Evolutionary conservation across 2,888 invertebrate genomes (phyloP), one percentile per base, ranked within the genome.

Genomic region (Phalangium opilio): DNA sequence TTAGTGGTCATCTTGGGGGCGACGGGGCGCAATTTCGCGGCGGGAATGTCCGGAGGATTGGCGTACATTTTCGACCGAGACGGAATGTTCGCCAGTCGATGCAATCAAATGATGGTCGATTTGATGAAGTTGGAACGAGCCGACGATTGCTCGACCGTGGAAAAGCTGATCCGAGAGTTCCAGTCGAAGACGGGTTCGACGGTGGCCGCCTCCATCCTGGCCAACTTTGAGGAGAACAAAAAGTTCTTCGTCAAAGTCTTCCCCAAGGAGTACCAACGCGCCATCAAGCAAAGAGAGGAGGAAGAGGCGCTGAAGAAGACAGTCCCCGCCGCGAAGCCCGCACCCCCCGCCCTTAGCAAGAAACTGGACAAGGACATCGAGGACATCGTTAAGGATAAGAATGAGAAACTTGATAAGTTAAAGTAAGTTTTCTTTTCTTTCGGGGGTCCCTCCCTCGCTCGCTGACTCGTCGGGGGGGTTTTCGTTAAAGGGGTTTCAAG

Each of bases 21-120:
- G 50, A 95, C 95, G 7, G 98, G 98, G 1, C 73, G 96, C 53
- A 98, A 98, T 72, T 98, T 98, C 71, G 96, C 93, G 8, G 98
- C 98, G 41, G 98, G 96, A 58, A 98, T 98, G 96, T 93, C 93
- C 48, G 89, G 89, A 41, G 90, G 90, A 50, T 83, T 96, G 56
- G 96, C 96, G 0, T 98, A 86, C 65, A 84, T 96, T 12, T 83
- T 86, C 64, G 93, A 96, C 63, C 75, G 38, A 38, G 4, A 38
- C 18, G 38, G 8, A n/a, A 38, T 38, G 15, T 67, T 70, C 50
- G 44, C 58, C 2, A 54, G 59, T 18, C 60, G 63, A 65, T 95
- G 95, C 61, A 98, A 98, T 68, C 75, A 75, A n/a, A 89, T 90
- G 67, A 84, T 83, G 73, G 93, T 98, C n/a, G 89, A 91, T 60